Percentiles rank a stretch among this genome's conserved stretches.
Conservation (phyloP, 2,113 vertebrate species). For the Amphilophus citrinellus region DNA sequence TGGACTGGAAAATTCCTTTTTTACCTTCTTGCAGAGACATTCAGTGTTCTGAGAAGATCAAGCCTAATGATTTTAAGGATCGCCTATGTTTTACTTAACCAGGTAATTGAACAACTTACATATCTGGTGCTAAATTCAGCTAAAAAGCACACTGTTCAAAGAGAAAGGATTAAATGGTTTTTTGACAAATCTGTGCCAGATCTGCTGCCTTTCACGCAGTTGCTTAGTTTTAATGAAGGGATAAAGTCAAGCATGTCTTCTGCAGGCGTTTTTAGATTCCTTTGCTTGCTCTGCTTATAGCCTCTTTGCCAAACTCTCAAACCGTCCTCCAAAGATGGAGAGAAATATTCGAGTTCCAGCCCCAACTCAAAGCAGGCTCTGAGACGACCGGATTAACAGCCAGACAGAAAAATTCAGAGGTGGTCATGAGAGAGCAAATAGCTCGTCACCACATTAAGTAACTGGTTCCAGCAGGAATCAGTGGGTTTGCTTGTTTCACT, state of each 20-base stretch:
- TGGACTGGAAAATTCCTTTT: background rate
- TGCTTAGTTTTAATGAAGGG: constrained; percentile 37
- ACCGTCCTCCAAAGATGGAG: constrained; percentile 45
- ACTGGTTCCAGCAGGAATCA: constrained; percentile 54
- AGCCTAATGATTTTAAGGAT: background rate
- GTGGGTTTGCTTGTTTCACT: constrained; percentile 36
- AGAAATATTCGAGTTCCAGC: constrained; percentile 22
- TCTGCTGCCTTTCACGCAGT: background rate
- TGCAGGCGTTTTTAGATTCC: constrained; percentile 27
- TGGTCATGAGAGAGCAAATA: constrained; percentile 45
- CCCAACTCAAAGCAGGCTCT: constrained; percentile 11
- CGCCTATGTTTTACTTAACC: background rate
- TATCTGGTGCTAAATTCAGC: background rate
- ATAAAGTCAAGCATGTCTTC: constrained; percentile 25
- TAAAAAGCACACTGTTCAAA: background rate
- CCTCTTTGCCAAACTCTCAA: constrained; percentile 40
- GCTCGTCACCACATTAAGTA: constrained; percentile 34
- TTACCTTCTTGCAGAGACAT: background rate
- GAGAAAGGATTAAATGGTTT: constrained; percentile 18
- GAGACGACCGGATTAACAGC: constrained; percentile 55
- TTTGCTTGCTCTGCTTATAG: background rate
- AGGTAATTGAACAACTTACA: background rate
- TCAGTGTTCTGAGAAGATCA: background rate
- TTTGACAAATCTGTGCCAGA: background rate
- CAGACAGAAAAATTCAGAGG: constrained; percentile 65